Base-by-base conservation (phyloP, 2,113 vertebrate species). In the Melanostigma gelatinosum region DNA sequence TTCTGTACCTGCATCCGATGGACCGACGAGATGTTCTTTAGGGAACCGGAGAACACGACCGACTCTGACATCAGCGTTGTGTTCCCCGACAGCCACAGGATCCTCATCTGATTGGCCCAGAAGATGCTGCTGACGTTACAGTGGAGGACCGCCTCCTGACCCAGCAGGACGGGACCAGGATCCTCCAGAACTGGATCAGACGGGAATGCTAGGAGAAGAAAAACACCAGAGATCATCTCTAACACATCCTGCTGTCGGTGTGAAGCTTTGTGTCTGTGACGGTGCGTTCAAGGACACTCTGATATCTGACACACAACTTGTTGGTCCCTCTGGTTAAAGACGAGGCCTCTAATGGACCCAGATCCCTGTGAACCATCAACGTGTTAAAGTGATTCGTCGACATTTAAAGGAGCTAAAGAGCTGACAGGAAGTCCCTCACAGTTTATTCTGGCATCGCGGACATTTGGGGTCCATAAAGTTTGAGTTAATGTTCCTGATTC, bases 1-100 rank as follows among this genome's bases (percentile, higher is more conserved):
- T 55, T 50, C 0, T 73, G 7, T 1, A 86, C 62, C 22, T 0
- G 71, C 22, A 32, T 58, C 15, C 6, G 50, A 1, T 90, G 72
- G 18, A 71, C 48, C 0, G 78, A 86, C 0, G 90, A 85, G 34
- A 88, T 0, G 80, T 91, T 91, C 20, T 75, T 77, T 5, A 85
- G 27, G 9, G 84, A 85, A 63, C 73, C 52, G 3, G 80, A 82
- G 66, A 82, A 76, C 9, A 9, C 2, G 16, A 84, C 80, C 0
- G 0, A 16, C 46, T 88, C 64, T 0, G 44, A 61, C 40, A 9
- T 67, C 48, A 91, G 12, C 0, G 57, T 63, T 0, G 4, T 24
- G 73, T 88, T 84, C 36, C 82, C 87, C 4, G 9, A 42, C 44
- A 87, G 58, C 91, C 91, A 92, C 58, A 12, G 55, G 71, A 92